Evolutionary conservation across 1,140 invertebrate species (phyloP).

Genomic region (Ctenoplectra terminalis): DNA sequence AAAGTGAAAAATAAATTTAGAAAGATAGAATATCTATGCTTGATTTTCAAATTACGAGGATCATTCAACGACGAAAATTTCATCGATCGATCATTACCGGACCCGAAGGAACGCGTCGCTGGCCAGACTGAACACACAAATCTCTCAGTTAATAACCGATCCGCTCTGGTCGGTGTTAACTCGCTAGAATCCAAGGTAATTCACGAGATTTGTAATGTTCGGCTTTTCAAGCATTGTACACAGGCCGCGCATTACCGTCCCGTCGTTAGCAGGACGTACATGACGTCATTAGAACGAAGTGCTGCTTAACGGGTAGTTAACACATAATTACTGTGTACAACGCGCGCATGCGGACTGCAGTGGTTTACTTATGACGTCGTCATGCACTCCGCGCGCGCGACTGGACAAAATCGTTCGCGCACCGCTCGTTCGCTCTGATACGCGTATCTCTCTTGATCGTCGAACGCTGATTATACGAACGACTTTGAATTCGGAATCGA

Average conservation of each 20-base stretch:
- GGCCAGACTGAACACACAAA: neutral
- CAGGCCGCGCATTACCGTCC: constrained; percentile 52
- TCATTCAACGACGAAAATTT: too few relatives aligned
- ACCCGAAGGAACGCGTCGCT: neutral
- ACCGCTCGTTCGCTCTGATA: constrained; percentile 28
- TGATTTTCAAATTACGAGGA: too few relatives aligned
- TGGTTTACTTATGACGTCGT: constrained; percentile 62
- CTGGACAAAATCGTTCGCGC: constrained; percentile 14
- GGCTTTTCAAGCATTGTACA: constrained; percentile 63
- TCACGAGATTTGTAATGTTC: constrained; percentile 60
- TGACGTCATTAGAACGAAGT: constrained; percentile 72
- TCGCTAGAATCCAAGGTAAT: constrained; percentile 55
- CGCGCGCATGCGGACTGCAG: constrained; percentile 39
- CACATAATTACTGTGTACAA: constrained; percentile 63
- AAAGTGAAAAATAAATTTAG: neutral
- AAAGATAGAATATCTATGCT: too few relatives aligned
- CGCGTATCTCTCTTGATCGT: neutral
- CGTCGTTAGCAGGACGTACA: constrained; percentile 68
- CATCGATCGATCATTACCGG: neutral
- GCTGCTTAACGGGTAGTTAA: constrained; percentile 69
- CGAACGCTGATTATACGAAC: constrained; percentile 7
- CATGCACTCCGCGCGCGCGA: constrained; percentile 16
- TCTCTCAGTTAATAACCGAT: constrained; percentile 38
- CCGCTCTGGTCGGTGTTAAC: neutral
- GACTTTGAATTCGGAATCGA: neutral